phyloP scores from a whole-genome alignment of 1,140 invertebrate genomes.

The Conopomorpha cramerella region DNA sequence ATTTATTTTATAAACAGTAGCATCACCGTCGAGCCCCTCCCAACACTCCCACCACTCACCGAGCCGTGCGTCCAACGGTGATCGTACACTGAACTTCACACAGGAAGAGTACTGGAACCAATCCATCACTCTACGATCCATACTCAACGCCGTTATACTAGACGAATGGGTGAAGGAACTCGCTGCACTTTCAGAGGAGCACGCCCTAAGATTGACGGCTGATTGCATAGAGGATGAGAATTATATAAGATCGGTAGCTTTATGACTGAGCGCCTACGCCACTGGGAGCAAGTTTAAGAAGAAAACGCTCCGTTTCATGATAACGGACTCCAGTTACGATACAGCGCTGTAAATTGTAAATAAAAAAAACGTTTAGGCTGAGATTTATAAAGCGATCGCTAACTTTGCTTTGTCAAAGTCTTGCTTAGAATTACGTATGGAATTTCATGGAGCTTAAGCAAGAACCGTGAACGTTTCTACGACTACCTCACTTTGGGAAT shows the following conservation, averaged over 20 bases:
- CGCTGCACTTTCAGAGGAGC: slow-evolving; percentile 89
- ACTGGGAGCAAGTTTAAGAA: slow-evolving; percentile 18
- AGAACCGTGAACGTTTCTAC: too few relatives aligned
- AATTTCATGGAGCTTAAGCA: too few relatives aligned
- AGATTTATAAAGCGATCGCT: too few relatives aligned
- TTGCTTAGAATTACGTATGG: too few relatives aligned
- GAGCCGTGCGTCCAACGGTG: slow-evolving; percentile 14
- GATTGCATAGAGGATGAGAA: slow-evolving; percentile 31
- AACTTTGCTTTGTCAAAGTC: too few relatives aligned
- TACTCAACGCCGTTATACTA: slow-evolving; percentile 78
- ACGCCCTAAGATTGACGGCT: slow-evolving; percentile 64
- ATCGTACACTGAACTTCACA: slow-evolving; percentile 27
- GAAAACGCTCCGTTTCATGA: not conserved
- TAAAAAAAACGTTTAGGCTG: too few relatives aligned
- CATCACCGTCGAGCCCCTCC: slow-evolving; percentile 11
- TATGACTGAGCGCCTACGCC: slow-evolving; percentile 43
- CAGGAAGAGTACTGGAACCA: slow-evolving; percentile 51
- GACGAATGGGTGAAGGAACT: slow-evolving; percentile 94
- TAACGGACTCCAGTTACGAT: not conserved
- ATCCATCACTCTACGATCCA: slow-evolving; percentile 32
- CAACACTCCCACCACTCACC: slow-evolving; percentile 16
- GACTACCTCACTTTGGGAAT: too few relatives aligned
- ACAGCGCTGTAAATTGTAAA: not conserved
- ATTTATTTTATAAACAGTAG: slow-evolving; percentile 14
- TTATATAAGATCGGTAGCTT: slow-evolving; percentile 28